A percentile compares a stretch with the other conserved stretches of the same genome.
Conservation (phyloP, 2,888 invertebrate species). For the Stegana nigrithorax region DNA sequence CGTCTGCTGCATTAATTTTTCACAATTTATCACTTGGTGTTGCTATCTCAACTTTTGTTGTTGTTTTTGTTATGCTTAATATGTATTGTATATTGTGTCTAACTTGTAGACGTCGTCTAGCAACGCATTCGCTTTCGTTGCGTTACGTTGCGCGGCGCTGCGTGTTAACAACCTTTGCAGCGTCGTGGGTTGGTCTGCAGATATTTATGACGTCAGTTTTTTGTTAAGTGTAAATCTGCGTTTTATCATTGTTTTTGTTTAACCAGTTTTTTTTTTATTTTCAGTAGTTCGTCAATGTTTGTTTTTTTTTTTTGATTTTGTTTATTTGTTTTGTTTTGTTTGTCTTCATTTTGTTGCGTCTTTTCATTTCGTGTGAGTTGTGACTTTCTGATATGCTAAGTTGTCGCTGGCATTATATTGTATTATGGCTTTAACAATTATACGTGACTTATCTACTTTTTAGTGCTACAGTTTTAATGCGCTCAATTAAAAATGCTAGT, state of each 20-base stretch:
- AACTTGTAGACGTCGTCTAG: neutral
- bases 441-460: neutral
- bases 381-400: neutral
- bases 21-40: neutral
- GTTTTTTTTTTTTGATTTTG: neutral
- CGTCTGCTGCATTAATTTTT: conserved; percentile 11
- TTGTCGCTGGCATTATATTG: neutral
- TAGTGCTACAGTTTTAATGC: neutral
- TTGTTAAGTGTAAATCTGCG: neutral
- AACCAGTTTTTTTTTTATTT: neutral
- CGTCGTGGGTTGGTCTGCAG: neutral
- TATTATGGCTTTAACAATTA: neutral
- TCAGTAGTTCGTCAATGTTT: neutral
- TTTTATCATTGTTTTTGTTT: neutral
- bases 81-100: neutral
- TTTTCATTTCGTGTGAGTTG: too few species aligned
- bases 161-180: neutral
- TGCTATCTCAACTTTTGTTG: neutral
- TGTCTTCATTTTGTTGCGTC: neutral
- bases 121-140: neutral
- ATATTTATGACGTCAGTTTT: neutral
- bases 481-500: neutral
- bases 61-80: neutral
- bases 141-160: neutral
- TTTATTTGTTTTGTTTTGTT: neutral